Percentiles rank a stretch among this genome's conserved stretches.
Conservation (phyloP, 2,113 vertebrate species). For the Hiodon tergisus region DNA sequence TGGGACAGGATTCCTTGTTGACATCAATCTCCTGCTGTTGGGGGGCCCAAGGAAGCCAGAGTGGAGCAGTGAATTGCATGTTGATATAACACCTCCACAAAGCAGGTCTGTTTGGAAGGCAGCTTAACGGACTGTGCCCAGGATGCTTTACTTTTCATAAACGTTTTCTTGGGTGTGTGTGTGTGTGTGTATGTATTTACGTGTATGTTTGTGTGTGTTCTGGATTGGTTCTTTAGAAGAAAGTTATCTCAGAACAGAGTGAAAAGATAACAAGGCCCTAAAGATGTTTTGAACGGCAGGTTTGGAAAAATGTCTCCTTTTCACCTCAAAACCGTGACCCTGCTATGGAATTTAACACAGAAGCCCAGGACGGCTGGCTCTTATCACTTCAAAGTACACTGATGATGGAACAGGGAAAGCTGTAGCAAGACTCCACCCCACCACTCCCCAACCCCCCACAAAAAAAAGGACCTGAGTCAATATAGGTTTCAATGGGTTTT, state of each 20-base stretch:
- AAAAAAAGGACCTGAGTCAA: background rate
- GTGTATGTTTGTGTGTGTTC: background rate
- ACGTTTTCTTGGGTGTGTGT: background rate
- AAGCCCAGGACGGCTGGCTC: background rate
- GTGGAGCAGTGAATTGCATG: constrained; percentile 54
- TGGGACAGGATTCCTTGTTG: constrained; percentile 58
- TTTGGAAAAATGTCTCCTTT: background rate
- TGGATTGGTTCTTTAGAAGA: no score
- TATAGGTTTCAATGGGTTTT: constrained; percentile 30
- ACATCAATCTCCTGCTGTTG: constrained; percentile 65
- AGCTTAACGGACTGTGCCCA: constrained; percentile 53
- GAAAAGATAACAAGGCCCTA: background rate
- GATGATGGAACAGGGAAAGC: background rate
- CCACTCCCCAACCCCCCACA: background rate
- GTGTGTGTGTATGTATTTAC: no score
- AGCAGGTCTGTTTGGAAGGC: constrained; percentile 62
- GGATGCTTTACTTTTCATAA: background rate
- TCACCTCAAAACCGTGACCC: constrained; percentile 2
- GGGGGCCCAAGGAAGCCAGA: constrained; percentile 57
- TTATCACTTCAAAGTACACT: background rate
- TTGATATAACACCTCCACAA: constrained; percentile 72
- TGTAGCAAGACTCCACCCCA: background rate
- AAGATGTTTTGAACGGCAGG: constrained; percentile 2
- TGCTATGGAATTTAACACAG: background rate
- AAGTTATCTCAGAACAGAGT: constrained; percentile 6